These are phyloP conservation scores for Etheostoma cragini DNA, from an alignment of 2,113 vertebrate species.

Conservation along the genomic window DNA sequence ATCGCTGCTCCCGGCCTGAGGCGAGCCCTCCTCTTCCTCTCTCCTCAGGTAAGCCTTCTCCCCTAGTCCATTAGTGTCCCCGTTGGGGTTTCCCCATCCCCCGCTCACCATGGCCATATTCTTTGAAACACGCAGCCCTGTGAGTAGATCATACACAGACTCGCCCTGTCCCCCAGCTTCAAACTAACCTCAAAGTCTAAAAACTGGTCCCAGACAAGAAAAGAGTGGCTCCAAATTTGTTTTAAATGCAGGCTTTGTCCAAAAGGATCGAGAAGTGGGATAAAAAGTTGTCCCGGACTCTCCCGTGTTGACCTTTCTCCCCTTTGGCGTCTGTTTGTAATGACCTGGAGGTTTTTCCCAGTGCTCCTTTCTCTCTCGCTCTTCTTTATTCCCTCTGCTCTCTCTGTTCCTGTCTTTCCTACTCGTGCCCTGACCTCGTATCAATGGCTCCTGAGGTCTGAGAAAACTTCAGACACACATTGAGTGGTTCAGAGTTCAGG, in stretches of 20 bases:
- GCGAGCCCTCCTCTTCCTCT: constrained; percentile 90
- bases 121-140: constrained; percentile 61
- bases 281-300: constrained; percentile 25
- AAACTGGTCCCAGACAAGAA: constrained; percentile 10
- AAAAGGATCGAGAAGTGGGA: constrained; percentile 13
- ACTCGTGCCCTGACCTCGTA: constrained; percentile 63
- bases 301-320: constrained; percentile 70
- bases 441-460: constrained; percentile 66
- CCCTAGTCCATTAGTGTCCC: constrained; percentile 86
- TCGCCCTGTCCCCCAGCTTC: constrained; percentile 47
- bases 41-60: constrained; percentile 88
- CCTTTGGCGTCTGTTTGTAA: constrained; percentile 57
- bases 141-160: constrained; percentile 69
- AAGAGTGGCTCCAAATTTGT: constrained; percentile 5
- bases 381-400: constrained; percentile 63
- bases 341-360: constrained; percentile 65
- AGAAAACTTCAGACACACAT: constrained; percentile 70
- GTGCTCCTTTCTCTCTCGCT: constrained; percentile 42
- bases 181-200: constrained; percentile 5
- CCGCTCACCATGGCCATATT: constrained; percentile 97
- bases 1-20: constrained; percentile 91
- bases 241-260: constrained; percentile 5
- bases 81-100: constrained; percentile 92
- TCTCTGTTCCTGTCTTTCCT: constrained; percentile 58
- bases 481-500: constrained; percentile 81